Evolutionary conservation across 2,113 vertebrate genomes (phyloP), one percentile per base, ranked within the genome.

Genomic region (Verasper variegatus): DNA sequence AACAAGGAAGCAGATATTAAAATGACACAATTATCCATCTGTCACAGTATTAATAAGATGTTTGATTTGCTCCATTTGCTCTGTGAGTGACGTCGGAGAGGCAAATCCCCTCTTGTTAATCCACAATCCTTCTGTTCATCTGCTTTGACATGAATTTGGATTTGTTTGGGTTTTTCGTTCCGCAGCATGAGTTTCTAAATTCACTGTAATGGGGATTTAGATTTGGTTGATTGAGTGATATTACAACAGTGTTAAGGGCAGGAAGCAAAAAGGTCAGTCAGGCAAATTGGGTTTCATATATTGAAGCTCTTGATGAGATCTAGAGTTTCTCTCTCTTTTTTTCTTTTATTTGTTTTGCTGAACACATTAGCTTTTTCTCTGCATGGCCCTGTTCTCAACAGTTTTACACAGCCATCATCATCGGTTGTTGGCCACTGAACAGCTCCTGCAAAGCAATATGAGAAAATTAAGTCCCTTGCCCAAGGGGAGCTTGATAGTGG

Each of bases 1-100:
- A 92, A 89, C 82, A 86, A 84, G 82, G 83, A 87, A 89, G 90
- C 81, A 86, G 88, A 92, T 89, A 92, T 91, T 90, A 89, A 92
- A 91, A 90, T 89, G 90, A 89, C 88, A 91, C 91, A 92, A 92
- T 94, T 93, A 93, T 92, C 86, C 87, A 73, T 89, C 89, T 92
- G 90, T 90, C 88, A 89, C 86, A 81, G 78, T 68, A 89, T 88
- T 91, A 93, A 92, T 89, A 89, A 92, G 87, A 92, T 88, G 83
- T 93, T 90, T 93, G 92, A 94, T 94, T 94, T 88, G 79, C 82
- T 86, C 86, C 74, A 60, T 90, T 88, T 88, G 77, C 86, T 83
- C 75, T 83, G 82, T 85, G 85, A 91, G 76, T 87, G 91, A 89
- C 85, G 82, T 87, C 15, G 63, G 66, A 82, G 88, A 79, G 74